Base-by-base conservation (phyloP, 2,888 invertebrate genomes). In the Acleris cristana region DNA sequence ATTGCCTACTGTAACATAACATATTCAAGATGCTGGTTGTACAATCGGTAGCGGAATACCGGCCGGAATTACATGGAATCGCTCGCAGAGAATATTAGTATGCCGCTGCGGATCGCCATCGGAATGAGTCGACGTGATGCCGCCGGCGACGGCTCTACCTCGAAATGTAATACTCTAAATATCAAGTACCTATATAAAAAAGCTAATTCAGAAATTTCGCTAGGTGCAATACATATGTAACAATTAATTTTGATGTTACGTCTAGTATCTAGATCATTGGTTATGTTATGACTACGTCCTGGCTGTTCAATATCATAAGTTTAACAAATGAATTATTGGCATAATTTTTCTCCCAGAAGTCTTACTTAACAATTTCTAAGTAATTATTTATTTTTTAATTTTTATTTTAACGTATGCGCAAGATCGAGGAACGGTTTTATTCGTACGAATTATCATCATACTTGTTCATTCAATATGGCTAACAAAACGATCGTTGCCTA, bases 91-190 rank as follows among this genome's bases (percentile, higher is more conserved):
- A 85, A 81, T 88, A 91, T 92, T 91, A 91, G 90, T 90, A 92
- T 92, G 90, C 92, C 81, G 79, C 72, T 78, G 79, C 81, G 85
- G 87, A 84, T 81, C 85, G 81, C 87, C 85, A 79, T 83, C 85
- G 91, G 90, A 90, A 91, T 92, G 90, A 90, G 84, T 80, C 83
- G 87, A 89, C 87, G 89, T 89, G 89, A 89, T 82, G 85, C 80
- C 76, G 74, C 70, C 78, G 76, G 78, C 81, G 78, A 79, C 79
- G 75, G 74, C 76, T 80, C 84, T 80, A 83, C 84, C 82, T 86
- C 87, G 85, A 87, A 88, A 84, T 86, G 87, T 84, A 88, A 85
- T 86, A 87, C 79, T 21, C 14, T 75, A 79, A 81, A 85, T 84
- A 40, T 40, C 40, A 40, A 40, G 40, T 40, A n/a, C n/a, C n/a